Evolutionary conservation across 1,140 invertebrate species (phyloP).

Genomic region (Hylaeus volcanicus): DNA sequence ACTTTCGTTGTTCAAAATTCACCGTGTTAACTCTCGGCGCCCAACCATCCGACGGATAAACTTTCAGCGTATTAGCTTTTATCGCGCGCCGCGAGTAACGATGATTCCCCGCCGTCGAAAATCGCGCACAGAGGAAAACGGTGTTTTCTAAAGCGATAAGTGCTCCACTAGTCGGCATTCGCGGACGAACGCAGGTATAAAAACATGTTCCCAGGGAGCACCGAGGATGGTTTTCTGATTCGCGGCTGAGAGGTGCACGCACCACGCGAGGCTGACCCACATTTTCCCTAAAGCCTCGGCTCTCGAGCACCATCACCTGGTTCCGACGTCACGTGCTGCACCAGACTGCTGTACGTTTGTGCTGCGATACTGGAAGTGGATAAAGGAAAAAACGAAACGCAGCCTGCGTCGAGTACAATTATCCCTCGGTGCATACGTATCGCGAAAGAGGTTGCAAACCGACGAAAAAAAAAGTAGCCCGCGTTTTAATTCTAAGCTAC

Average conservation of each 20-base stretch:
- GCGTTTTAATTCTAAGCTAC: not conserved
- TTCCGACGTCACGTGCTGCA: constrained; percentile 40
- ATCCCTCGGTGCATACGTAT: not conserved
- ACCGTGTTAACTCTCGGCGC: not conserved
- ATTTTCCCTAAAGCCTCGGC: constrained; percentile 37
- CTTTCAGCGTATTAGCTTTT: not conserved
- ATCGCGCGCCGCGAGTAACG: not conserved
- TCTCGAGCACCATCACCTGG: constrained; percentile 54
- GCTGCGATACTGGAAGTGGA: not conserved
- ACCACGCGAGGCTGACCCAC: constrained; percentile 49
- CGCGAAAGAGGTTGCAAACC: not conserved
- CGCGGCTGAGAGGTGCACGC: constrained; percentile 45
- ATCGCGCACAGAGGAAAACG: not conserved
- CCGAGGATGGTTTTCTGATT: constrained; percentile 42
- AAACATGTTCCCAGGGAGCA: constrained; percentile 13
- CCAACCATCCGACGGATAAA: too few species aligned
- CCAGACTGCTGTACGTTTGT: constrained; percentile 4
- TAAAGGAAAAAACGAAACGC: not conserved
- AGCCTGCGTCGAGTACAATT: constrained; percentile 15
- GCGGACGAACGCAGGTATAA: not conserved
- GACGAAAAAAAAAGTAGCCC: not conserved
- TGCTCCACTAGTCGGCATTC: not conserved
- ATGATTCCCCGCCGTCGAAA: not conserved
- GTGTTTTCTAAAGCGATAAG: constrained; percentile 2
- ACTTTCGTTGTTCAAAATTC: not conserved